phyloP scores from a whole-genome alignment of 2,113 vertebrate species.

The Peromyscus polionotus region DNA sequence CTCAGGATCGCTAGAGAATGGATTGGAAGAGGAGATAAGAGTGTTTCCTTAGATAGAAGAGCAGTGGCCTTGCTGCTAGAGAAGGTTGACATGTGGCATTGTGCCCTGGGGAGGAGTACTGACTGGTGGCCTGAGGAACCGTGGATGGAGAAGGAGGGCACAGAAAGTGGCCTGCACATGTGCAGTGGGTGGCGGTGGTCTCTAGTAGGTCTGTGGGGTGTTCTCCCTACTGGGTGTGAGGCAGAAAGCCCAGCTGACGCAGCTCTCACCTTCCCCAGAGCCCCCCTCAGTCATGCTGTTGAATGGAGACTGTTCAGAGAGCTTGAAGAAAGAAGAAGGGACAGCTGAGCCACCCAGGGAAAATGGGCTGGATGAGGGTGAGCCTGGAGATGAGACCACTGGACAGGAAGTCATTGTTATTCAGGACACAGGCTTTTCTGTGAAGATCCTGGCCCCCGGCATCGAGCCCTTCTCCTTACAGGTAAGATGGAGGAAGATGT shows the following conservation, averaged over 20 bases:
- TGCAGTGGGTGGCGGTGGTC: background rate
- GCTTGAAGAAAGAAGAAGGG: slow-evolving; percentile 87
- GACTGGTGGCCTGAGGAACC: background rate
- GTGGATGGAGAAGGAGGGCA: background rate
- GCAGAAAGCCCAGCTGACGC: background rate
- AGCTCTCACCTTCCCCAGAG: slow-evolving; percentile 81
- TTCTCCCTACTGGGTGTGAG: background rate
- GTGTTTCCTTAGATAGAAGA: background rate
- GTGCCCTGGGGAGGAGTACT: background rate
- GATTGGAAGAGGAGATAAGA: background rate
- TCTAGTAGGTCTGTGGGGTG: background rate
- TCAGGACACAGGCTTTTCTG: slow-evolving; percentile 98
- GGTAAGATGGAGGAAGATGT: slow-evolving; percentile 84
- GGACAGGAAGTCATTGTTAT: slow-evolving; percentile 99
- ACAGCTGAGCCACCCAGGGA: slow-evolving; percentile 83
- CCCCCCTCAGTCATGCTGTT: slow-evolving; percentile 91
- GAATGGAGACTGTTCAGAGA: slow-evolving; percentile 92
- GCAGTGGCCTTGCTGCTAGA: background rate
- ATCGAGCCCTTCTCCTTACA: slow-evolving; percentile 97
- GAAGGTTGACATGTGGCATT: background rate
- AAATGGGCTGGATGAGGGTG: slow-evolving; percentile 90
- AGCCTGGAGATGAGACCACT: slow-evolving; percentile 91
- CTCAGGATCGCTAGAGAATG: background rate
- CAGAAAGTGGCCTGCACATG: fast-evolving
- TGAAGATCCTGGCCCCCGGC: slow-evolving; percentile 96